Percentiles rank a stretch among this genome's conserved stretches.
These are phyloP conservation scores for Thymallus thymallus DNA, from an alignment of 2,113 vertebrate species.

Conservation along the genomic window DNA sequence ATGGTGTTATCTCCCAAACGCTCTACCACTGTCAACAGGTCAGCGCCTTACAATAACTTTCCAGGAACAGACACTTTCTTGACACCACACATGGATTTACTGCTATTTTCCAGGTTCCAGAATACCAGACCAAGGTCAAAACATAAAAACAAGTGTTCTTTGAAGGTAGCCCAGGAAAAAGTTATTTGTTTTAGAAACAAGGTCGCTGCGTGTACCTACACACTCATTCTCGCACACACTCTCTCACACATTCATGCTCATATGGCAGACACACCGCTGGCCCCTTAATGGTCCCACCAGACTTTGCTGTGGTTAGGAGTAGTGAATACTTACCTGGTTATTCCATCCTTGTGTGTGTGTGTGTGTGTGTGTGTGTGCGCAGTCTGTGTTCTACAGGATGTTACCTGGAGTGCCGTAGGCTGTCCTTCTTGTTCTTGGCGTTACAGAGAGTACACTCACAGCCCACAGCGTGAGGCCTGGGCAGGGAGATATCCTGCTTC, in stretches of 20 bases:
- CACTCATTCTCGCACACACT: no score
- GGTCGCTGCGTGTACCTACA: no score
- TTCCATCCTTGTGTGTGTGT: no score
- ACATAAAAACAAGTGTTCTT: background rate
- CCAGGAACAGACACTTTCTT: conserved; percentile 7
- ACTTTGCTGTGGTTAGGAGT: no score
- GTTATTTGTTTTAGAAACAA: no score
- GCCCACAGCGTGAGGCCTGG: conserved; percentile 95
- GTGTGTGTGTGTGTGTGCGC: background rate
- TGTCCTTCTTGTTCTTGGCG: conserved; percentile 99
- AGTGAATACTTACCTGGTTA: no score
- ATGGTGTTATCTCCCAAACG: no score
- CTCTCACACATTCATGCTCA: no score
- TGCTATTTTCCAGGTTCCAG: conserved; percentile 2
- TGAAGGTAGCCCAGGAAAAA: background rate
- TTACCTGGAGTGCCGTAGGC: conserved; percentile 93
- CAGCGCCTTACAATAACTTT: conserved; percentile 10
- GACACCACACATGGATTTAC: conserved; percentile 26
- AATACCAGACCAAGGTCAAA: conserved; percentile 21
- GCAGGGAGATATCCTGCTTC: conserved; percentile 96
- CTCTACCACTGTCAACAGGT: no score
- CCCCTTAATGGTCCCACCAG: no score
- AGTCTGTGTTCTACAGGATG: conserved; percentile 1
- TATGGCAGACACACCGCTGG: no score
- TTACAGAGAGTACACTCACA: conserved; percentile 97